Base-by-base conservation (phyloP, 2,888 invertebrate genomes). In the Nomada ruficornis region DNA sequence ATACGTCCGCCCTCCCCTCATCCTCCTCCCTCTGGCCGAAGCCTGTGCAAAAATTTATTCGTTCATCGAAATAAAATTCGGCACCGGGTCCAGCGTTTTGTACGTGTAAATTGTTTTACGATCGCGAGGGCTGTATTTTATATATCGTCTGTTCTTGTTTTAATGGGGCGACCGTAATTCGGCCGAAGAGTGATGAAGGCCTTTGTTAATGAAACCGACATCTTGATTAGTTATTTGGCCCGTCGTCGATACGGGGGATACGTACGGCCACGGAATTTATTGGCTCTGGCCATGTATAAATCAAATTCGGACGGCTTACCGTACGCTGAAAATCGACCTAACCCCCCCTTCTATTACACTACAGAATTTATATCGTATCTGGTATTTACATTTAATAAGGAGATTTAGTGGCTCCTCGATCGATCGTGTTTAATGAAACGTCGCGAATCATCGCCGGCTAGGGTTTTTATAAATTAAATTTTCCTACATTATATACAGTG, bases 211-310 rank as follows among this genome's bases (percentile, higher is more conserved):
- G 86, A 86, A 85, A 85, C 83, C 78, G 82, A 86, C 86, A 84
- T 84, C 86, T 82, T 84, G 84, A 86, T 86, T 86, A 86, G 84
- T 86, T 85, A 86, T 84, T 82, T 84, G 68, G 57, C 65, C 69
- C 76, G 50, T 75, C 85, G 82, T 74, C 74, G 86, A 83, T 85
- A 55, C 71, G 59, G n/a, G 9, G 72, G 54, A 63, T 75, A 75
- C 67, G 81, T 55, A 68, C 71, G 54, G 44, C 47, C 73, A 52
- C 29, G 59, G 67, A 77, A 86, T 86, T 86, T 86, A 86, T 86
- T 67, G 84, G 63, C 55, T 63, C 15, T 23, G 50, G 18, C 57
- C 73, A 59, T 47, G 62, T 71, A 85, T 86, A 86, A 86, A 86
- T 86, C 84, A 86, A 68, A 83, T 68, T 82, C 65, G 42, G 68